Base-by-base conservation (phyloP, 2,113 vertebrate species). In the Panthera tigris region DNA sequence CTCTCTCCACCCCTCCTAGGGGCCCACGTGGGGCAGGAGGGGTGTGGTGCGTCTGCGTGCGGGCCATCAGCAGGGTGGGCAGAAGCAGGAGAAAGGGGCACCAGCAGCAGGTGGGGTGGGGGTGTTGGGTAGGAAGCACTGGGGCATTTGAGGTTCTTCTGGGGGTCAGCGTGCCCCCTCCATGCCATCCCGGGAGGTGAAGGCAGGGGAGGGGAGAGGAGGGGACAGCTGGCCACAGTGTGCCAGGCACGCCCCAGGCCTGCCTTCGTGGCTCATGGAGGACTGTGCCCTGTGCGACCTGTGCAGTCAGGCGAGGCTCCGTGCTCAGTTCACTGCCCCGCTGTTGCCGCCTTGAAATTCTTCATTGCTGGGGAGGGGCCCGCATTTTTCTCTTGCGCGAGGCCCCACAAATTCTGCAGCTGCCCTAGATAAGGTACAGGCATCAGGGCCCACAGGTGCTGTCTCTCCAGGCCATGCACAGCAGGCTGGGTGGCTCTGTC, bases 391-490 rank as follows among this genome's bases (percentile, higher is more conserved):
- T n/a, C 14, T 36, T 11, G 23, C 3, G 1, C 25, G 2, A 48
- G 29, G 33, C 19, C 39, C 50, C 23, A 23, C 73, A 27, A 13
- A 13, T 15, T 33, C 63, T 7, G 3, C 48, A 31, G 81, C 52
- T 1, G 0, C 11, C 14, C 68, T 39, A 23, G 4, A 7, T 18
- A 11, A 27, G 0, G 41, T 8, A n/a, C 1, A 18, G 78, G 71
- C 52, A 3, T n/a, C 2, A 23, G 52, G 45, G 66, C 6, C 10
- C 27, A 0, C 0, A 0, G 66, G 74, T 2, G 16, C 66, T 14
- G 21, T 33, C 78, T 33, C 1, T n/a, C 36, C 29, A 0, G 23
- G 10, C 7, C 31, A 2, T 7, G 36, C 9, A 1, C 36, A 71
- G 18, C 36, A 1, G 0, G 55, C 69, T 48, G 9, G 41, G 45